Percentiles rank a stretch among this genome's conserved stretches.
phyloP scores from a whole-genome alignment of 2,888 invertebrate genomes.

The Timema podura region DNA sequence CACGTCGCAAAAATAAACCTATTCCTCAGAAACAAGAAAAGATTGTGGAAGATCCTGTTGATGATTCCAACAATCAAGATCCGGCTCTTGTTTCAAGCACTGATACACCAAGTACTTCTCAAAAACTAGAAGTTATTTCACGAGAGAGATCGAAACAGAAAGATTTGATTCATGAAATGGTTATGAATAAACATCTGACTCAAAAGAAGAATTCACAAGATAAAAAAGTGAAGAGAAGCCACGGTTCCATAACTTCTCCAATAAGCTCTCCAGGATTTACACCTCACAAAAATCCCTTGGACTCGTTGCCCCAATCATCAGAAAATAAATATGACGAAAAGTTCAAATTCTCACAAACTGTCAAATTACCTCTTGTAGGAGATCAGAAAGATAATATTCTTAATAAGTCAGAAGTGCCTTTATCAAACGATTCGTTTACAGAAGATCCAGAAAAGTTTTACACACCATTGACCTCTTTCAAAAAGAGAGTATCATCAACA shows the following conservation, averaged over 20 bases:
- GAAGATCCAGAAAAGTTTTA: slow-evolving; percentile 28
- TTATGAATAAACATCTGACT: slow-evolving; percentile 71
- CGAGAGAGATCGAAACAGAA: slow-evolving; percentile 79
- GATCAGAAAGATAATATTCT: slow-evolving; percentile 16
- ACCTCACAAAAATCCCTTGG: slow-evolving; percentile 2
- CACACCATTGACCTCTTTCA: slow-evolving; percentile 31
- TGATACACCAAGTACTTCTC: slow-evolving; percentile 53
- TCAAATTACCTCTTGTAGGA: not conserved
- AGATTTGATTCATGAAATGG: slow-evolving; percentile 75
- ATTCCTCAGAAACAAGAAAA: slow-evolving; percentile 34
- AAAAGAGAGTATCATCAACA: slow-evolving; percentile 18
- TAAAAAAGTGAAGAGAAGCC: slow-evolving; percentile 52
- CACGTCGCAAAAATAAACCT: slow-evolving; percentile 48
- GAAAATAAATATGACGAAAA: slow-evolving; percentile 8
- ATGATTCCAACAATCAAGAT: slow-evolving; percentile 35
- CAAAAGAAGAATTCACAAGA: slow-evolving; percentile 55
- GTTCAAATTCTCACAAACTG: slow-evolving; percentile 7
- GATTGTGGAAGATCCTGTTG: slow-evolving; percentile 35
- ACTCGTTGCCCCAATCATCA: slow-evolving; percentile 43
- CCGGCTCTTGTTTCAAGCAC: slow-evolving; percentile 44
- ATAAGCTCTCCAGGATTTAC: not conserved
- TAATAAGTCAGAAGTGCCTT: slow-evolving; percentile 30
- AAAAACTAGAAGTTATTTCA: slow-evolving; percentile 70
- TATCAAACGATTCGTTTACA: slow-evolving; percentile 24
- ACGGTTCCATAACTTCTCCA: not conserved